Base-by-base conservation (phyloP, 2,797 vertebrate species). In the Glossophaga mutica region DNA sequence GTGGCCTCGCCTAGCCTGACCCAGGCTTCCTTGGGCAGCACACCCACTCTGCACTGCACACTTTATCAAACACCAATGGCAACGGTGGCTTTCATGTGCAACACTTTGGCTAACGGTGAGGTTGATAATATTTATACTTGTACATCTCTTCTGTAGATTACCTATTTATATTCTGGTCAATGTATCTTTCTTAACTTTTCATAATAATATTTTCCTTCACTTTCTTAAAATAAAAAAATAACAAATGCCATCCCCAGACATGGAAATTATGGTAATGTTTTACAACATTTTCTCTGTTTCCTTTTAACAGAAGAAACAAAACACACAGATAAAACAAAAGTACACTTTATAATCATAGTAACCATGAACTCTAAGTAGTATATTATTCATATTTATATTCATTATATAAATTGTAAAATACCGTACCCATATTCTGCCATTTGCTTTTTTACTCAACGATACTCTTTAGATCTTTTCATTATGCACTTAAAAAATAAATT, bases 261-360 rank as follows among this genome's bases (percentile, higher is more conserved):
- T 81, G 32, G 14, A 91, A 81, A 79, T 74, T 5, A 67, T 39
- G 22, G 18, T 9, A 84, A 87, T 24, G 57, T 85, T 91, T 73
- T 68, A 55, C 42, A 83, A 29, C 42, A 82, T 76, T 52, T 74
- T 68, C 24, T 46, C 21, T 67, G 0, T 81, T 7, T 74, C 7
- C 42, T 87, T 81, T 92, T 87, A 70, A 70, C 46, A 93, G 29
- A 95, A 84, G 42, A 92, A 83, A 57, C 44, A 65, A 86, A 57
- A 50, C 76, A 81, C 29, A 14, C 10, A 70, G 37, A 65, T 92
- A 87, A 92, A 85, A 88, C 32, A 48, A 46, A 74, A 46, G 4
- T 32, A 70, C 2, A 22, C 9, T 71, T 94, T 71, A 26, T 39
- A 67, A 46, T 39, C 1, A 37, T 24, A 52, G 24, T 50, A 91